Base-by-base conservation (phyloP, 2,797 vertebrate genomes). In the Sarcophilus harrisii region DNA sequence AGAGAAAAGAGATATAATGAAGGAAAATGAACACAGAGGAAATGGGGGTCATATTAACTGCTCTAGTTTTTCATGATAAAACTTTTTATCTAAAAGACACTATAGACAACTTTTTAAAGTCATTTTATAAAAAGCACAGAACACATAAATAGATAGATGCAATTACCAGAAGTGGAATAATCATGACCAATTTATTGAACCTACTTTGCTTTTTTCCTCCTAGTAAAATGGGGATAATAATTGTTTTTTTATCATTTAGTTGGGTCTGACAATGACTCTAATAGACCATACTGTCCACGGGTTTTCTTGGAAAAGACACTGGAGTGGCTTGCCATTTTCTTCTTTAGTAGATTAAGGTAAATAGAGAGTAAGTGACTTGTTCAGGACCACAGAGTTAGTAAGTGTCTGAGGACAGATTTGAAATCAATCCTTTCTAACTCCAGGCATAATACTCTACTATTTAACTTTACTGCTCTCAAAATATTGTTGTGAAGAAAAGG, bases 81-180 rank as follows among this genome's bases (percentile, higher is more conserved):
- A 27, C 2, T 95, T 27, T 55, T 96, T 27, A 92, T 92, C 91
- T 95, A 81, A 54, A 95, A 59, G 58, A 12, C 28, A n/a, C 30
- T 58, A 24, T 92, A 92, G 92, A 94, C 93, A 94, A 90, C 24
- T 91, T 27, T 95, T 96, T 90, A 93, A 97, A 96, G 3, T 96
- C n/a, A 45, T 81, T 55, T 91, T 90, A 4, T 93, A 91, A 96
- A 66, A n/a, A 90, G 45, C 11, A 49, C 54, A 87, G 10, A 1
- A 55, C 66, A 54, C 24, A 49, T 89, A 94, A 93, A 92, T 59
- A 55, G 2, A 90, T 59, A 73, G 11, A 9, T 87, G 24, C 9
- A 87, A 38, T 38, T 45, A 45, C 5, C 30, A 27, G 38, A 87
- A 49, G 38, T 45, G 38, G 9, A 87, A 87, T 45, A 45, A 87